These are phyloP conservation scores for Syngnathus floridae DNA, from an alignment of 2,113 vertebrate genomes.

Conservation along the genomic window DNA sequence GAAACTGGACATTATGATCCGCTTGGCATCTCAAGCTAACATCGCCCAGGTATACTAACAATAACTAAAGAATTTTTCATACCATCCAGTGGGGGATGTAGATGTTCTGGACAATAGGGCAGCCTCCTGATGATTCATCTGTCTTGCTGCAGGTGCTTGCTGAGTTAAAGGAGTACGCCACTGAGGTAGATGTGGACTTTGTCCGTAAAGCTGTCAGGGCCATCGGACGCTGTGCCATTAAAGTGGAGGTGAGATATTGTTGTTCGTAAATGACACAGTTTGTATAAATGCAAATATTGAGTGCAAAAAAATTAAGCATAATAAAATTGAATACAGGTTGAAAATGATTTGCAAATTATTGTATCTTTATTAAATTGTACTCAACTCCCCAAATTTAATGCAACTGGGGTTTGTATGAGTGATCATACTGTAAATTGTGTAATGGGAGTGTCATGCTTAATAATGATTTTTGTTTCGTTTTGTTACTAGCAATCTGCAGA, in stretches of 20 bases:
- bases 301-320: too few relatives aligned
- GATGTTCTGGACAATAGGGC: not conserved
- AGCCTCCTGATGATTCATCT: not conserved
- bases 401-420: not conserved
- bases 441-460: not conserved
- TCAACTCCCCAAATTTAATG: too few relatives aligned
- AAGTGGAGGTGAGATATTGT: conserved; percentile 84
- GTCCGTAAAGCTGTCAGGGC: conserved; percentile 93
- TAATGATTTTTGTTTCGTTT: not conserved
- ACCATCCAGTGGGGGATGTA: not conserved
- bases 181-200: conserved; percentile 97
- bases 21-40: conserved; percentile 94
- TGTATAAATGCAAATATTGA: too few relatives aligned
- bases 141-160: conserved; percentile 80
- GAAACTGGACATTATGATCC: conserved; percentile 99
- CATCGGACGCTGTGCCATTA: conserved; percentile 97
- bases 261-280: too few relatives aligned
- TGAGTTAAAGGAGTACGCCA: conserved; percentile 95
- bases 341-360: too few relatives aligned
- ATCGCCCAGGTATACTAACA: conserved; percentile 83
- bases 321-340: not conserved
- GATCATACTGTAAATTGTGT: not conserved
- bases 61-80: not conserved
- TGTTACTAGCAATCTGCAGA: conserved; percentile 88
- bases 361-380: too few relatives aligned